phyloP scores from a whole-genome alignment of 1,140 invertebrate genomes.

The Liolophura sinensis region DNA sequence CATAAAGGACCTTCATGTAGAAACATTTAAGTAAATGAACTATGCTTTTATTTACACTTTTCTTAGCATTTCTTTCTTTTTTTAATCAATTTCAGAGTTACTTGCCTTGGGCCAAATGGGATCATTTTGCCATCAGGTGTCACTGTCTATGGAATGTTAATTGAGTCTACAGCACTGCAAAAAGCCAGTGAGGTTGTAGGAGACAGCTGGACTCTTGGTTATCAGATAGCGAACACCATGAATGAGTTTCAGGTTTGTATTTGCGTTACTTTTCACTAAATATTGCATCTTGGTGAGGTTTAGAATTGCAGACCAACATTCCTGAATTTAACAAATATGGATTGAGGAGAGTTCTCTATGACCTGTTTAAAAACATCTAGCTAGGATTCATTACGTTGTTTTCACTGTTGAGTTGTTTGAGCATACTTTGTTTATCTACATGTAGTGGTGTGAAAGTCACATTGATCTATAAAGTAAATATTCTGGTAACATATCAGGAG shows the following conservation, averaged over 20 bases:
- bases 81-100: slow-evolving; percentile 20
- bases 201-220: slow-evolving; percentile 46
- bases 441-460: too few species aligned
- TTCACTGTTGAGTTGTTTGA: slow-evolving; percentile 1
- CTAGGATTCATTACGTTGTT: too few species aligned
- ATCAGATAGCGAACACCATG: slow-evolving; percentile 60
- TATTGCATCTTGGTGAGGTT: not conserved
- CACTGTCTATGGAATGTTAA: slow-evolving; percentile 41
- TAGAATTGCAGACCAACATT: not conserved
- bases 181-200: slow-evolving; percentile 45
- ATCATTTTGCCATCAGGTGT: slow-evolving; percentile 57
- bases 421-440: too few species aligned
- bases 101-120: slow-evolving; percentile 42
- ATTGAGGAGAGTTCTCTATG: not conserved
- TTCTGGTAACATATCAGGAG: too few species aligned
- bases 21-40: too few species aligned
- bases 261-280: not conserved
- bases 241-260: slow-evolving; percentile 59
- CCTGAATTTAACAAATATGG: not conserved
- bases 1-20: too few species aligned
- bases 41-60: too few species aligned
- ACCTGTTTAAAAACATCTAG: not conserved
- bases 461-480: too few species aligned
- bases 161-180: slow-evolving; percentile 46
- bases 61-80: too few species aligned